These are phyloP conservation scores for Urosaurus nigricauda DNA, from an alignment of 2,797 vertebrate species.

Conservation along the genomic window DNA sequence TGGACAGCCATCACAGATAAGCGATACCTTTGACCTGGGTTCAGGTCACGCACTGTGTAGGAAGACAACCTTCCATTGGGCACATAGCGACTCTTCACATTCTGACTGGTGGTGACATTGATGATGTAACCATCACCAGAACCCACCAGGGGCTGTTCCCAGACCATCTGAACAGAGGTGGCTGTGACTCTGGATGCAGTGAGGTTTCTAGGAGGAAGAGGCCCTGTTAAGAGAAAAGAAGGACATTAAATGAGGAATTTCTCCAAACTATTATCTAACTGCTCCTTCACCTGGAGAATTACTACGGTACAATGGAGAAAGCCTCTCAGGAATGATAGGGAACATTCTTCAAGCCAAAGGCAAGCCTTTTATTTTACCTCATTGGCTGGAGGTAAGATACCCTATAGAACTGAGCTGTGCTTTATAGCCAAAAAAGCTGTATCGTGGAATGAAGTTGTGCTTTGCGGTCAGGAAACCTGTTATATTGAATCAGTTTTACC, in stretches of 20 bases:
- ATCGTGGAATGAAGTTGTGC: neutral
- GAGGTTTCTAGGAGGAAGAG: conserved; percentile 92
- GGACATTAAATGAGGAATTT: neutral
- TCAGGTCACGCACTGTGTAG: conserved; percentile 89
- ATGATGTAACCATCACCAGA: conserved; percentile 91
- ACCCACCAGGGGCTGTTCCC: conserved; percentile 81
- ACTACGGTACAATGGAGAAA: neutral
- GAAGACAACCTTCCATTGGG: conserved; percentile 86
- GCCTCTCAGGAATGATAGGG: too few species aligned
- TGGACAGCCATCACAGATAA: conserved; percentile 87
- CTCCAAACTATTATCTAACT: neutral
- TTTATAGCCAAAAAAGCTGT: neutral
- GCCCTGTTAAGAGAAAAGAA: conserved; percentile 79
- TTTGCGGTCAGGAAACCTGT: neutral
- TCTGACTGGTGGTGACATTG: conserved; percentile 91
- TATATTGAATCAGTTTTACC: neutral
- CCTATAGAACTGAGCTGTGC: neutral
- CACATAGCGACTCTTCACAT: conserved; percentile 91
- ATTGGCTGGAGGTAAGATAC: neutral
- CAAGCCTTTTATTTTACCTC: neutral
- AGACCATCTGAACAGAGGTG: conserved; percentile 88
- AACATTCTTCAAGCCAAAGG: neutral
- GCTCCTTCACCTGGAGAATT: neutral
- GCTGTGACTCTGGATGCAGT: conserved; percentile 86
- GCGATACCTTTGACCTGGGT: conserved; percentile 87